Conservation (phyloP, 2,888 invertebrate species). For the Incurvaria masculella region DNA sequence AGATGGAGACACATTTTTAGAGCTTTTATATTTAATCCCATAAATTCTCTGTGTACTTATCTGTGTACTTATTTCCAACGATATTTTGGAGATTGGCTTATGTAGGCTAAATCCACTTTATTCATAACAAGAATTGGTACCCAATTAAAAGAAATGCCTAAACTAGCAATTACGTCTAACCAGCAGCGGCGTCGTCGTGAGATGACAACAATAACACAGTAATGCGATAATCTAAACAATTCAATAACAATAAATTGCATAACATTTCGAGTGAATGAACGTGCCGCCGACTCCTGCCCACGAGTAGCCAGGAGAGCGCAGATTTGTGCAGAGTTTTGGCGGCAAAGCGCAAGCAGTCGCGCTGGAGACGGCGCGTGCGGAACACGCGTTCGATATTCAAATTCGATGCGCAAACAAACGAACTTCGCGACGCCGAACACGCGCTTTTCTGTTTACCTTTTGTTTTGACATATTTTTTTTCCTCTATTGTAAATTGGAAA, state of each 20-base stretch:
- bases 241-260: neutral
- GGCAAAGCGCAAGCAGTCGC: conserved; percentile 44
- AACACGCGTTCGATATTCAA: conserved; percentile 41
- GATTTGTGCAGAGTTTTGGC: conserved; percentile 29
- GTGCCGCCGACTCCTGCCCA: conserved; percentile 29
- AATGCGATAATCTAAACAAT: neutral
- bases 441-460: neutral
- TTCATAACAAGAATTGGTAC: too few relatives aligned
- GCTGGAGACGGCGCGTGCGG: conserved; percentile 46
- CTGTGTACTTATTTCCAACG: too few relatives aligned
- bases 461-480: neutral
- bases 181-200: neutral
- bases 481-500: too few relatives aligned
- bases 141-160: neutral
- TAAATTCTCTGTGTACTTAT: too few relatives aligned
- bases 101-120: too few relatives aligned
- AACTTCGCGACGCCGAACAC: neutral
- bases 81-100: too few relatives aligned
- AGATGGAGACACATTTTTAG: too few relatives aligned
- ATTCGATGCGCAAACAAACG: conserved; percentile 6
- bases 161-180: neutral
- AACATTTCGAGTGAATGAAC: conserved; percentile 7
- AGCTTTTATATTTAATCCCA: too few relatives aligned
- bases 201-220: neutral
- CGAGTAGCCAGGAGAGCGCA: neutral